Evolutionary conservation across 2,113 vertebrate species (phyloP), one percentile per base, ranked within the genome.

Genomic region (Pollimyrus isidori): DNA sequence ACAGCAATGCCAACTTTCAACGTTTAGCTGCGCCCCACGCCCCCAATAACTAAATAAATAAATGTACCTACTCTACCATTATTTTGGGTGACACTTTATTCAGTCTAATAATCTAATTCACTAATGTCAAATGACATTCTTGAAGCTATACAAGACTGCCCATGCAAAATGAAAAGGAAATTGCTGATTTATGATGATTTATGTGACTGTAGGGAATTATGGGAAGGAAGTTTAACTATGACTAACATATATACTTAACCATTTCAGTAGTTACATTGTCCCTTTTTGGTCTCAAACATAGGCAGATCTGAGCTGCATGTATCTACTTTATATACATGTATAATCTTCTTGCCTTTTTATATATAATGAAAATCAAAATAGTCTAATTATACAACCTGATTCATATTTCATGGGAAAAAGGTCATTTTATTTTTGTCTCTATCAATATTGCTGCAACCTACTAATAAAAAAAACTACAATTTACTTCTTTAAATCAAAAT

Each of bases 91-190:
- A n/a, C 65, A 52, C 49, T 86, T 49, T 73, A 52, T 62, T 49
- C 56, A 53, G 23, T 85, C 46, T 48, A 89, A 42, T 73, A 62
- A 88, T 52, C 13, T 4, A 17, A 17, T 52, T 52, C 50, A 50
- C 2, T 50, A 52, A 45, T 53, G 73, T 50, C 89, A 87, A 58
- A 35, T 1, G 49, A 21, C 48, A 52, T 89, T 56, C 88, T 91
- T 90, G 86, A 92, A 26, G 23, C 15, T 23, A 89, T 42, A 82
- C 80, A 9, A 35, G 49, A 56, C n/a, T 42, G 9, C 86, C 94
- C 91, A 92, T 90, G 90, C 93, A 93, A 92, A 94, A 94, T 92
- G 93, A 93, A 94, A 93, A 89, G 86, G 91, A 93, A 93, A 91
- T 94, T 92, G 88, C 69, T 87, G 50, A 46, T 46, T 46, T 46